These are phyloP conservation scores for Myotis brandtii DNA, from an alignment of 2,113 vertebrate genomes.

Conservation along the genomic window DNA sequence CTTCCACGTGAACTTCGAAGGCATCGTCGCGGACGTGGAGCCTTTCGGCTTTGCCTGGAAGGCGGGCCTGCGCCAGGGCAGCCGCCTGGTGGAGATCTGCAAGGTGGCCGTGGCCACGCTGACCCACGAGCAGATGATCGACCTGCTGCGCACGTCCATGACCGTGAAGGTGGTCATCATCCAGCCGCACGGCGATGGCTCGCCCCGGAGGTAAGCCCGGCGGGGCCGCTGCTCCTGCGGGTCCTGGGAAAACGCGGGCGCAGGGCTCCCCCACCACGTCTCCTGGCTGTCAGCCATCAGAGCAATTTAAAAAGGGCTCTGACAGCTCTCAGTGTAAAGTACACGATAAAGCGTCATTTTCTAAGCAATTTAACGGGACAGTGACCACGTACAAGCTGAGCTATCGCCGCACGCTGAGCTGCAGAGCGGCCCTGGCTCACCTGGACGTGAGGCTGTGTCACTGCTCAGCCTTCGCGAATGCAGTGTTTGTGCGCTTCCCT, in stretches of 20 bases:
- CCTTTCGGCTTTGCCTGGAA: slow-evolving; percentile 99
- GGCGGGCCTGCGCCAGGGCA: slow-evolving; percentile 95
- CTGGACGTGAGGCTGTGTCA: neutral
- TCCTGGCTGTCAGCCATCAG: neutral
- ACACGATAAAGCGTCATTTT: neutral
- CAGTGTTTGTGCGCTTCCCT: neutral
- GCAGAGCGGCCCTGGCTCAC: accelerated
- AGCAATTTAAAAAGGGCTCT: neutral
- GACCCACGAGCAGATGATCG: slow-evolving; percentile 98
- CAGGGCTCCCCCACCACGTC: accelerated
- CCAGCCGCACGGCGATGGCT: slow-evolving; percentile 95
- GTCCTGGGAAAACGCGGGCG: neutral
- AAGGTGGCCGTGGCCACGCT: slow-evolving; percentile 97
- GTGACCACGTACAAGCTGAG: neutral
- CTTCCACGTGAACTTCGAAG: slow-evolving; percentile 98
- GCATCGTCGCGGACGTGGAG: slow-evolving; percentile 97
- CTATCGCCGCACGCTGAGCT: neutral
- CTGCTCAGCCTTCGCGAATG: neutral
- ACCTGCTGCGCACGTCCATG: slow-evolving; percentile 94
- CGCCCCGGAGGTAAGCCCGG: slow-evolving; percentile 91
- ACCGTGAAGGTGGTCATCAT: slow-evolving; percentile 97
- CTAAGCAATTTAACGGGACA: neutral
- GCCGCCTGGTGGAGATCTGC: slow-evolving; percentile 97
- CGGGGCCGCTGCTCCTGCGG: neutral
- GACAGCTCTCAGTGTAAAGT: neutral